These are phyloP conservation scores for Pollachius pollachius DNA, from an alignment of 2,113 vertebrate genomes.

Conservation along the genomic window DNA sequence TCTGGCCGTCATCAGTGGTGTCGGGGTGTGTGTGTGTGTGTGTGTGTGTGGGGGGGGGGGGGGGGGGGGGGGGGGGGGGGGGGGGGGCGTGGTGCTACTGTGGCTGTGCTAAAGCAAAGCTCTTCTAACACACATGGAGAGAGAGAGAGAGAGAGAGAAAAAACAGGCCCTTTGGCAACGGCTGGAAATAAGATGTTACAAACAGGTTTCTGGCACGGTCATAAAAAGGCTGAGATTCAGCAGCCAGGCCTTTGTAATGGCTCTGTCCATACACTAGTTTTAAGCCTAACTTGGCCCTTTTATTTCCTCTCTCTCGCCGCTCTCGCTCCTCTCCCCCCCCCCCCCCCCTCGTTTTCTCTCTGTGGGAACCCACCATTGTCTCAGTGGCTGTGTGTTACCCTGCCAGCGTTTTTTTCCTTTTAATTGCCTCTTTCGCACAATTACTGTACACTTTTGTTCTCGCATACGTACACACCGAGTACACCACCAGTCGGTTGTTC, in stretches of 20 bases:
- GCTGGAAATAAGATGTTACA: conserved; percentile 60
- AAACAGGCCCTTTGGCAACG: neutral
- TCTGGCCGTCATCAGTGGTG: no score
- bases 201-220: conserved; percentile 49
- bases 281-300: conserved; percentile 20
- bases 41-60: no score
- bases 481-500: neutral
- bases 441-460: neutral
- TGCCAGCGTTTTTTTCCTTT: conserved; percentile 31
- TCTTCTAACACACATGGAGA: neutral
- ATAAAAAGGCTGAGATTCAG: conserved; percentile 38
- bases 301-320: conserved; percentile 2
- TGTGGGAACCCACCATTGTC: neutral
- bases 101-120: conserved; percentile 1
- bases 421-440: neutral
- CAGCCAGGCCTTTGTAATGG: conserved; percentile 34
- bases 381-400: conserved; percentile 24
- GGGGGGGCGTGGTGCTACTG: neutral
- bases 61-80: no score
- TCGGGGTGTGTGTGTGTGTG: no score
- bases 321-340: conserved; percentile 17
- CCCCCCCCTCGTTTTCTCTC: neutral
- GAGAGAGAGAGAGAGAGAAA: neutral
- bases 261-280: conserved; percentile 9
- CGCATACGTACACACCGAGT: neutral